phyloP scores from a whole-genome alignment of 2,113 vertebrate species.

The Forbesichthys agassizii region DNA sequence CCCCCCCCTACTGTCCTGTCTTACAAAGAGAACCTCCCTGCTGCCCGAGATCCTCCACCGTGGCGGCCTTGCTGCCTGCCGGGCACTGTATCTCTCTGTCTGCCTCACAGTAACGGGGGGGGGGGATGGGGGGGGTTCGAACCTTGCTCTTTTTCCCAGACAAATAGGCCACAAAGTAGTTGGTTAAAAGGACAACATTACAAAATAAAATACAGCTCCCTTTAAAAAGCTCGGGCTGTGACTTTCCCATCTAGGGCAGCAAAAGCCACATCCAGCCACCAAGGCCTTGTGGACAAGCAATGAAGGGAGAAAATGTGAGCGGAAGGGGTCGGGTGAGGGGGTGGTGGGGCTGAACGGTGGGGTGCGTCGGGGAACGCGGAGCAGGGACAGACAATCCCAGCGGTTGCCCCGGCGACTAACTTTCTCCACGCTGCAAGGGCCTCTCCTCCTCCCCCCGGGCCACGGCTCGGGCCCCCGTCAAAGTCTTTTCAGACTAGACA shows the following conservation, averaged over 20 bases:
- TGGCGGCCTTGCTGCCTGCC: slow-evolving; percentile 22
- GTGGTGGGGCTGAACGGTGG: slow-evolving; percentile 54
- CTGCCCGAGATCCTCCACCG: slow-evolving; percentile 37
- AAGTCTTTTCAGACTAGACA: slow-evolving; percentile 78
- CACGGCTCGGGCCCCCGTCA: slow-evolving; percentile 57
- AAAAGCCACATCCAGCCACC: slow-evolving; percentile 66
- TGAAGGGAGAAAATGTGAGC: slow-evolving; percentile 59
- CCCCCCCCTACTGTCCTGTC: slow-evolving; percentile 68
- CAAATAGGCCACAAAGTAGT: slow-evolving; percentile 8
- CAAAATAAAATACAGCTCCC: not conserved
- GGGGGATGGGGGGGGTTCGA: slow-evolving; percentile 1
- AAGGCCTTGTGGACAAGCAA: slow-evolving; percentile 72
- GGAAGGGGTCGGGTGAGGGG: slow-evolving; percentile 2
- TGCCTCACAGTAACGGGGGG: slow-evolving; percentile 28
- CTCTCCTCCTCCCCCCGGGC: slow-evolving; percentile 41
- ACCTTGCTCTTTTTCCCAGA: slow-evolving; percentile 28
- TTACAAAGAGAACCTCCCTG: slow-evolving; percentile 58
- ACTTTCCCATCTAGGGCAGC: slow-evolving; percentile 41
- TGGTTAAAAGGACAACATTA: slow-evolving; percentile 43
- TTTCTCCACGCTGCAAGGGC: slow-evolving; percentile 61
- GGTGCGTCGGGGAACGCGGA: slow-evolving; percentile 65
- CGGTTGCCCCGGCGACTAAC: slow-evolving; percentile 82
- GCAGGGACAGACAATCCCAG: slow-evolving; percentile 77
- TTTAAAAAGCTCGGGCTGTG: slow-evolving; percentile 56
- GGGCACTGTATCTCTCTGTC: slow-evolving; percentile 22